A percentile compares a stretch with the other conserved stretches of the same genome.
Conservation (phyloP, 2,888 invertebrate genomes). For the Meta bourneti region DNA sequence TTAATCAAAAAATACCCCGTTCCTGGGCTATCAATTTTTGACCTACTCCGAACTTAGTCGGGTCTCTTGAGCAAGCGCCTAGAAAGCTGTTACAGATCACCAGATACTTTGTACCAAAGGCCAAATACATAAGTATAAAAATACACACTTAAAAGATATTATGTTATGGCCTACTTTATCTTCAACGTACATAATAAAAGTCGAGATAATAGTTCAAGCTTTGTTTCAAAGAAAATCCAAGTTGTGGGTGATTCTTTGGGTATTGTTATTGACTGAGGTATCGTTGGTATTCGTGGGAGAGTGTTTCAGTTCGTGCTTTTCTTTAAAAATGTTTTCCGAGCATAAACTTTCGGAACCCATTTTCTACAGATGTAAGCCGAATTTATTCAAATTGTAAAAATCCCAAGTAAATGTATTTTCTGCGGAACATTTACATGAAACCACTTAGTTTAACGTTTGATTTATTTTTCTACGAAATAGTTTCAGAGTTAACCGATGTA, state of each 20-base stretch:
- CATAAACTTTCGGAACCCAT: neutral
- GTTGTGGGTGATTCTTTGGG: neutral
- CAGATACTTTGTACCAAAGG: conserved; percentile 36
- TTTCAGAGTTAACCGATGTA: no score
- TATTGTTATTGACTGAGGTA: neutral
- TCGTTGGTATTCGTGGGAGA: neutral
- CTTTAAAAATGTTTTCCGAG: neutral
- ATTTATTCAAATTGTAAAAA: neutral
- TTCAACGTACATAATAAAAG: conserved; percentile 32
- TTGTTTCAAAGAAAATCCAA: neutral
- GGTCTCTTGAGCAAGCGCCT: neutral
- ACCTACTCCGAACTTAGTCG: conserved; percentile 55
- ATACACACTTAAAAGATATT: conserved; percentile 8
- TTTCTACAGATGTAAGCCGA: neutral
- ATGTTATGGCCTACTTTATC: conserved; percentile 7
- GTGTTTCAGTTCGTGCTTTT: neutral
- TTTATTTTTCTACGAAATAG: no score
- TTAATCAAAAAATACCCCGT: conserved; percentile 63
- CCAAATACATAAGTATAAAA: conserved; percentile 43
- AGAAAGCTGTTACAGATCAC: conserved; percentile 43
- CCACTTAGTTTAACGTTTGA: no score
- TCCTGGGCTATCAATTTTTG: conserved; percentile 66
- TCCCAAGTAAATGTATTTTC: neutral
- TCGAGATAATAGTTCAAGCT: conserved; percentile 11
- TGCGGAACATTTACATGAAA: no score